Evolutionary conservation across 1,140 invertebrate genomes (phyloP).

Genomic region (Aphaenogaster floridana): DNA sequence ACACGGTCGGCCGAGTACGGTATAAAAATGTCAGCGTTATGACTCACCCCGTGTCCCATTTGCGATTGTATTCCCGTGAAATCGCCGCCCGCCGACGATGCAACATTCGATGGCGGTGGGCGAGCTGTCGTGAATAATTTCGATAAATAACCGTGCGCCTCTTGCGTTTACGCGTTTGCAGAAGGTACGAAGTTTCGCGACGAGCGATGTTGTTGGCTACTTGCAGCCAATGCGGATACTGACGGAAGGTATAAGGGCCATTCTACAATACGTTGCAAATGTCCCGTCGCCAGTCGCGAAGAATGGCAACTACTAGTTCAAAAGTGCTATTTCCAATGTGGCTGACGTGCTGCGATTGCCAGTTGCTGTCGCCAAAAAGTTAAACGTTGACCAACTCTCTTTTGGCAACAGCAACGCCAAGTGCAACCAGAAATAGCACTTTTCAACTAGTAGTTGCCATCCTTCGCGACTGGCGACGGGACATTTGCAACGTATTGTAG

Average conservation of each 20-base stretch:
- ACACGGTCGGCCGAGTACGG: not conserved
- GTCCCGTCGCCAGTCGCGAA: no score
- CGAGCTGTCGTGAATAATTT: conserved; percentile 31
- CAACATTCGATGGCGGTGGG: not conserved
- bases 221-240: not conserved
- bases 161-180: not conserved
- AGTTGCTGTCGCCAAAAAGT: no score
- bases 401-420: no score
- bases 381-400: no score
- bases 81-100: not conserved
- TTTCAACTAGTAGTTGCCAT: no score
- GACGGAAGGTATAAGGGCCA: not conserved
- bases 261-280: no score
- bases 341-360: no score
- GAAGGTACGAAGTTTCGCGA: not conserved
- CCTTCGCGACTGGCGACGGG: no score
- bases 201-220: not conserved
- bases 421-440: no score
- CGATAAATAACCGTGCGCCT: conserved; percentile 22
- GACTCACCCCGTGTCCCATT: not conserved
- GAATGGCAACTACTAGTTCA: no score
- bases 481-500: no score
- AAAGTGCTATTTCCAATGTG: no score
- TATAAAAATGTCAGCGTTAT: conserved; percentile 22
- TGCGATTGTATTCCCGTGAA: conserved; percentile 31